Percentiles rank a stretch among this genome's conserved stretches.
These are phyloP conservation scores for Spodoptera frugiperda DNA, from an alignment of 1,140 invertebrate genomes.

Conservation along the genomic window DNA sequence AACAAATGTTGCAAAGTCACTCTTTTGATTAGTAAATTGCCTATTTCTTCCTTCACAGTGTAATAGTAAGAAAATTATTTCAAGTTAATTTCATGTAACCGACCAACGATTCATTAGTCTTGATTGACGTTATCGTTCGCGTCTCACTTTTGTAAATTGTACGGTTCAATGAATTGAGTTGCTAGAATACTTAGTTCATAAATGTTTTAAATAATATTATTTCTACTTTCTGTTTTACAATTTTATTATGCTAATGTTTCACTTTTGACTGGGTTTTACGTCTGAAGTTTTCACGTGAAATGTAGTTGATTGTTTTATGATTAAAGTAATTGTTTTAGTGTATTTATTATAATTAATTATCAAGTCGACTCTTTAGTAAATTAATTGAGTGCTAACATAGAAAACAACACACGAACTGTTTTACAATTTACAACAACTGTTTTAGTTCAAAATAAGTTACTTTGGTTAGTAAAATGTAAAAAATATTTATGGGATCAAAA, in stretches of 20 bases:
- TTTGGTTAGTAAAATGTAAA: too few species aligned
- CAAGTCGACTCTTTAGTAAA: too few species aligned
- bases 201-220: neutral
- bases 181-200: neutral
- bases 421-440: too few species aligned
- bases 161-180: conserved; percentile 38
- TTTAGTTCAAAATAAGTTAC: too few species aligned
- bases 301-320: neutral
- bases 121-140: conserved; percentile 40
- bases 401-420: too few species aligned
- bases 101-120: conserved; percentile 46
- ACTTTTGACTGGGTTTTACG: too few species aligned
- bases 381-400: too few species aligned
- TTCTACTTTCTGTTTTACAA: neutral
- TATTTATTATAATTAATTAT: neutral
- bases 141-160: conserved; percentile 42
- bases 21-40: conserved; percentile 50
- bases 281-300: too few species aligned
- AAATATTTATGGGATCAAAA: too few species aligned
- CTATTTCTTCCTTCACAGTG: conserved; percentile 17
- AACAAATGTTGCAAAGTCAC: conserved; percentile 40
- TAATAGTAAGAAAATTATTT: conserved; percentile 43
- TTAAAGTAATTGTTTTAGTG: neutral
- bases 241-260: neutral
- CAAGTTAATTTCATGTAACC: conserved; percentile 40